Percentiles rank a stretch among this genome's conserved stretches.
phyloP scores from a whole-genome alignment of 2,888 invertebrate species.

The Plagodis dolabraria region DNA sequence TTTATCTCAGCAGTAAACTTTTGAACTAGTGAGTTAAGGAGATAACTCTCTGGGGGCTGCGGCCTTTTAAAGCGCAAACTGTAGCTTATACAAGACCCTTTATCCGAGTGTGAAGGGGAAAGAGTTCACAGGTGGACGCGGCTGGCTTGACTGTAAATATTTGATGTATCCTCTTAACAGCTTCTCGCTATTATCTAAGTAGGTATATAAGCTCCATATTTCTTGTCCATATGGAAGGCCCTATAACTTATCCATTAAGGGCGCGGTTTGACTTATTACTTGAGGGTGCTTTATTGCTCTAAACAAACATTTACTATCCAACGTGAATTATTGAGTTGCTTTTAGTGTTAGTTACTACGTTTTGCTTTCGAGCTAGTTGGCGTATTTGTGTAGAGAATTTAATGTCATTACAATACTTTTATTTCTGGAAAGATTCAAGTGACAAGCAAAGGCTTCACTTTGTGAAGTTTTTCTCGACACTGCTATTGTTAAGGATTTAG shows the following conservation, averaged over 20 bases:
- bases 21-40: too few species aligned
- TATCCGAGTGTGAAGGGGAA: slow-evolving; percentile 47
- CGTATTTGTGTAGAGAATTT: not conserved
- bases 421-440: too few species aligned
- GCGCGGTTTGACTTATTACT: slow-evolving; percentile 35
- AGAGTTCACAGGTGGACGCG: slow-evolving; percentile 67
- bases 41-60: slow-evolving; percentile 11
- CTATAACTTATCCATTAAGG: slow-evolving; percentile 37
- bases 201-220: slow-evolving; percentile 31
- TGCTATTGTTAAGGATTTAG: too few species aligned
- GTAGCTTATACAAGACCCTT: slow-evolving; percentile 49
- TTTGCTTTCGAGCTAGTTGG: slow-evolving; percentile 2
- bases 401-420: too few species aligned
- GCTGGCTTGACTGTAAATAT: slow-evolving; percentile 68
- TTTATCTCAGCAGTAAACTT: too few species aligned
- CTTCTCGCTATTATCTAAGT: slow-evolving; percentile 55
- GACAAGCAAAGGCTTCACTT: too few species aligned
- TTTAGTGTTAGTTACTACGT: slow-evolving; percentile 8
- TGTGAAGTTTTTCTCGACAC: too few species aligned
- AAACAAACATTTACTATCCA: slow-evolving; percentile 28
- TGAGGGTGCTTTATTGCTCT: slow-evolving; percentile 30
- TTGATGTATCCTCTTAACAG: slow-evolving; percentile 70
- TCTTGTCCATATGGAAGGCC: slow-evolving; percentile 29
- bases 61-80: slow-evolving; percentile 44
- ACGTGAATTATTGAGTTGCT: slow-evolving; percentile 28